phyloP scores from a whole-genome alignment of 2,113 vertebrate species.

The Thunnus maccoyii region DNA sequence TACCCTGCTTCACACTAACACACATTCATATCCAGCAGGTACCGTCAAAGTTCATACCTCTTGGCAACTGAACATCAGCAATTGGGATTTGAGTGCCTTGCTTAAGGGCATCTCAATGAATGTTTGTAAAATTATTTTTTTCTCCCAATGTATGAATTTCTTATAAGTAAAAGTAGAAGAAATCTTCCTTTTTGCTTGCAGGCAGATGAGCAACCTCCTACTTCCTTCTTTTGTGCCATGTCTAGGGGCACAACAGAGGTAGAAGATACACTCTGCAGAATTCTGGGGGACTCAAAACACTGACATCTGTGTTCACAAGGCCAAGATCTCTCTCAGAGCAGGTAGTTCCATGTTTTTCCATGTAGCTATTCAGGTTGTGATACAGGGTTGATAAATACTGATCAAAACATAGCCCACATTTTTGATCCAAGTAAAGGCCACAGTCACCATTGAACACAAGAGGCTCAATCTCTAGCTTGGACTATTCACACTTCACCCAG shows the following conservation, averaged over 20 bases:
- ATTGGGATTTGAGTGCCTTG: constrained; percentile 31
- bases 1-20: constrained; percentile 2
- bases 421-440: background rate
- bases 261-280: background rate
- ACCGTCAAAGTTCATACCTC: constrained; percentile 15
- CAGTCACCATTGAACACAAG: background rate
- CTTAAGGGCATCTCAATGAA: constrained; percentile 37
- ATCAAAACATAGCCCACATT: constrained; percentile 10
- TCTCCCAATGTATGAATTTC: constrained; percentile 18
- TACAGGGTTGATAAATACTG: background rate
- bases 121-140: constrained; percentile 10
- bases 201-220: constrained; percentile 20
- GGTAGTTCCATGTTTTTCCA: background rate
- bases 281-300: constrained; percentile 1
- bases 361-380: background rate
- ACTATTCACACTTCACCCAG: background rate
- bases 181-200: constrained; percentile 3
- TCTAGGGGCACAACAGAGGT: constrained; percentile 19
- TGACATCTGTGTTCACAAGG: constrained; percentile 20
- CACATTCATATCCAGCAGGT: constrained; percentile 33
- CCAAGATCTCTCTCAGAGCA: background rate
- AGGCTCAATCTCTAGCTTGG: background rate
- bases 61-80: constrained; percentile 37
- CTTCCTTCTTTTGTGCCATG: constrained; percentile 26
- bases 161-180: constrained; percentile 8